Conservation (phyloP, 2,113 vertebrate species). For the Dasyornis broadbenti region DNA sequence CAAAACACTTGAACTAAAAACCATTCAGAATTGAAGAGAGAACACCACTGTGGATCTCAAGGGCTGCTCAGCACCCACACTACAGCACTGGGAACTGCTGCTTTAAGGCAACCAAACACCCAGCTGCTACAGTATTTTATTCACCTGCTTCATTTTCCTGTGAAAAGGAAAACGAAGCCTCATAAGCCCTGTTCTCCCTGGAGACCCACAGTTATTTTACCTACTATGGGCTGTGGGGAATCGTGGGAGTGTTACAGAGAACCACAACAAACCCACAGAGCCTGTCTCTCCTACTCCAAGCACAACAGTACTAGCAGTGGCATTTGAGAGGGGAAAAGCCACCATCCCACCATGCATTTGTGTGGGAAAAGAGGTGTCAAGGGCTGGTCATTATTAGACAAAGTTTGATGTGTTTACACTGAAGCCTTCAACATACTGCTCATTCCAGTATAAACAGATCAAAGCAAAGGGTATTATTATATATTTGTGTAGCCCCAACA, state of each 20-base stretch:
- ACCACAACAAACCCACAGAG: accelerated
- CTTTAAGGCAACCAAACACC: not conserved
- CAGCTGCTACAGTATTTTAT: not conserved
- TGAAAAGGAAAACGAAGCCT: not conserved
- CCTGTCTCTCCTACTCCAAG: not conserved
- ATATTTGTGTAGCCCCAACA: constrained; percentile 18
- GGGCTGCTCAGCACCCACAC: not conserved
- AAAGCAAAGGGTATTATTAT: not conserved
- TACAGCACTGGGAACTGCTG: not conserved
- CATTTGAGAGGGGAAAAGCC: not conserved
- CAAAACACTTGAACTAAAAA: not conserved
- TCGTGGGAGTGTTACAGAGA: not conserved
- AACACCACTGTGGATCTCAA: not conserved
- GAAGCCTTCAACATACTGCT: not conserved
- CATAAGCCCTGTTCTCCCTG: not conserved
- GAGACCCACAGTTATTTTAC: not conserved
- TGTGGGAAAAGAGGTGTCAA: not conserved
- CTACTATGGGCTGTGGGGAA: accelerated
- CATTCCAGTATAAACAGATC: not conserved
- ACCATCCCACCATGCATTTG: accelerated
- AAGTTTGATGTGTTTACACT: not conserved
- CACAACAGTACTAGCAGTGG: not conserved
- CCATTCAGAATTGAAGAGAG: not conserved
- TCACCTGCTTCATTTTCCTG: not conserved
- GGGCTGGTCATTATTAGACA: not conserved